Evolutionary conservation across 2,888 invertebrate genomes (phyloP).

Genomic region (Spisula subtruncata): DNA sequence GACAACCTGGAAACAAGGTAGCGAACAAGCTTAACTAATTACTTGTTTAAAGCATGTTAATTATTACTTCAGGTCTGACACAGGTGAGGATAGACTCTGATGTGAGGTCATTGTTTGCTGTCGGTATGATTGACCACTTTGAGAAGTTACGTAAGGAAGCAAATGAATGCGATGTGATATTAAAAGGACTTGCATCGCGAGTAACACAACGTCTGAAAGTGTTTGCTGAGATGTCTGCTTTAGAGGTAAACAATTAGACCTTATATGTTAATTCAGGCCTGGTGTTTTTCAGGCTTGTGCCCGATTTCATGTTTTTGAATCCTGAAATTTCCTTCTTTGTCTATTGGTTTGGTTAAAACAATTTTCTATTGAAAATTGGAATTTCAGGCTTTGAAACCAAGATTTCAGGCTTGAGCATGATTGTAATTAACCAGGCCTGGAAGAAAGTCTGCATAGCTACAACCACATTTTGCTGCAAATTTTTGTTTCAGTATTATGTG

Average conservation of each 20-base stretch:
- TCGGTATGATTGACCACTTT: slow-evolving; percentile 86
- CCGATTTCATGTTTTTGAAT: too few relatives aligned
- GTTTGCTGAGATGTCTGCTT: slow-evolving; percentile 74
- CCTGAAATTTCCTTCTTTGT: too few relatives aligned
- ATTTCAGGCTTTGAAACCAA: too few relatives aligned
- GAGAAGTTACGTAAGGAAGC: slow-evolving; percentile 86
- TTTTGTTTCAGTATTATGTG: too few relatives aligned
- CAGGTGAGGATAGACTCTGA: slow-evolving; percentile 82
- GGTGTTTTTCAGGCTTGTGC: too few relatives aligned
- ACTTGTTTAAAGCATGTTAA: background rate
- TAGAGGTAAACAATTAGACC: slow-evolving; percentile 74
- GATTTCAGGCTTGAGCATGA: too few relatives aligned
- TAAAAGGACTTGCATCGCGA: slow-evolving; percentile 84
- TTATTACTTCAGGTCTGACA: slow-evolving; percentile 65
- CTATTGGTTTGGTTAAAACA: too few relatives aligned
- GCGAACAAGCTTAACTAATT: too few relatives aligned
- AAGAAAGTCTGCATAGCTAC: background rate
- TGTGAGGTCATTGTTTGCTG: slow-evolving; percentile 83
- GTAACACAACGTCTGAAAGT: slow-evolving; percentile 80
- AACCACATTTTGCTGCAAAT: too few relatives aligned
- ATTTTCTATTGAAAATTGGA: too few relatives aligned
- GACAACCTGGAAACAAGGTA: too few relatives aligned
- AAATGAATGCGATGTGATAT: slow-evolving; percentile 80
- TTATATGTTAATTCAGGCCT: too few relatives aligned
- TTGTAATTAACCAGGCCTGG: background rate